phyloP scores from a whole-genome alignment of 2,888 invertebrate genomes.

The Apamea monoglypha region DNA sequence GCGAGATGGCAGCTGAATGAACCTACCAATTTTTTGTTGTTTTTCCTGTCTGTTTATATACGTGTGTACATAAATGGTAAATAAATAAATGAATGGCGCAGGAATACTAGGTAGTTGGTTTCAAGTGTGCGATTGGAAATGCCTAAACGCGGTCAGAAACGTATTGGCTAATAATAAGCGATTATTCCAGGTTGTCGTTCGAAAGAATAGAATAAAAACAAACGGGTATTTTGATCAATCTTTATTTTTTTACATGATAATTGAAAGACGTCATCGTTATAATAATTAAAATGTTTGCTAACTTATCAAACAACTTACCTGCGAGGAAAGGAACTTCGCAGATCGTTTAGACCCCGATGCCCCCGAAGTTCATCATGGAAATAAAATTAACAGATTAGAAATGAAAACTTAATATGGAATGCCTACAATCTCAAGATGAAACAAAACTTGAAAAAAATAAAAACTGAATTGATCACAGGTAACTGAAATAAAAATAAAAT shows the following conservation, averaged over 20 bases:
- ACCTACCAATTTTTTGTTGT: no score
- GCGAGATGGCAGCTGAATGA: no score
- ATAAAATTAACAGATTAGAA: slow-evolving; percentile 83
- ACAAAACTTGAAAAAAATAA: slow-evolving; percentile 15
- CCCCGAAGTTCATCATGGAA: slow-evolving; percentile 83
- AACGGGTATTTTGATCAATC: not conserved
- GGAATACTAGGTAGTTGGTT: no score
- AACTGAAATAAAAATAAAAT: slow-evolving; percentile 18
- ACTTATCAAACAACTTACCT: slow-evolving; percentile 77
- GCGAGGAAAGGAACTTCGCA: slow-evolving; percentile 73
- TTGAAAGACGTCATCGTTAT: not conserved
- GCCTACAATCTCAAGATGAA: slow-evolving; percentile 19
- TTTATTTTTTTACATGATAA: slow-evolving; percentile 35
- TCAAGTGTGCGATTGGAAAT: not conserved
- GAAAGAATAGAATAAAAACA: not conserved
- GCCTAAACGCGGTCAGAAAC: not conserved
- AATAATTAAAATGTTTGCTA: slow-evolving; percentile 28
- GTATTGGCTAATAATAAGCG: not conserved
- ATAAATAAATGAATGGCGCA: no score
- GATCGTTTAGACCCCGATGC: slow-evolving; percentile 73
- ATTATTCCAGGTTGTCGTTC: not conserved
- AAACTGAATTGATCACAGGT: not conserved
- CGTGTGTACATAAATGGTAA: no score
- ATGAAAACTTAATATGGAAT: slow-evolving; percentile 70
- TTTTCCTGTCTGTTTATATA: no score